Conservation (phyloP, 1,140 invertebrate species). For the Armadillidium nasatum region DNA sequence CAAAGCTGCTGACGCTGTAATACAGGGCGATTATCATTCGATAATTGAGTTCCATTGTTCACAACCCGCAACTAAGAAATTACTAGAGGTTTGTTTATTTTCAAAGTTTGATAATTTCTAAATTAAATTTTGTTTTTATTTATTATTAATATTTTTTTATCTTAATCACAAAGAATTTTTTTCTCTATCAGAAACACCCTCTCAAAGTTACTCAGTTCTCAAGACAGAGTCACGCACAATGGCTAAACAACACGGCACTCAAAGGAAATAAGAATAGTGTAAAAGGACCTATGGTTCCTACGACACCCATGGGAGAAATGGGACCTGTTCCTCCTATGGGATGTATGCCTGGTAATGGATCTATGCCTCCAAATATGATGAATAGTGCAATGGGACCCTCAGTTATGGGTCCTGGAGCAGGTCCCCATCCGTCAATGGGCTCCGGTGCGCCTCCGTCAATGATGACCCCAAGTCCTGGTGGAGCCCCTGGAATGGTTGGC, state of each 20-base stretch:
- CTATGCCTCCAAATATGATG: slow-evolving; percentile 17
- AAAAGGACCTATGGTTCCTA: slow-evolving; percentile 29
- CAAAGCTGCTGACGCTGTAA: slow-evolving; percentile 84
- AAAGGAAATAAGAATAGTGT: slow-evolving; percentile 37
- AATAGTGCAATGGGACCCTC: slow-evolving; percentile 31
- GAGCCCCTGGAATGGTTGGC: slow-evolving; percentile 38
- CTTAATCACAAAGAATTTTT: slow-evolving; percentile 37
- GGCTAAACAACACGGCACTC: slow-evolving; percentile 48
- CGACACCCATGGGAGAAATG: slow-evolving; percentile 35
- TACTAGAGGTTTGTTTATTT: slow-evolving; percentile 7
- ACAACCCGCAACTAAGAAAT: slow-evolving; percentile 85
- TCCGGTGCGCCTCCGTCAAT: slow-evolving; percentile 40
- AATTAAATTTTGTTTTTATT: neutral
- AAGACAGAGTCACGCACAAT: slow-evolving; percentile 55
- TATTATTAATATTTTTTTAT: slow-evolving; percentile 3
- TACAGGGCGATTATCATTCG: slow-evolving; percentile 79
- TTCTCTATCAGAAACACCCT: slow-evolving; percentile 71
- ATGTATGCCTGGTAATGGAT: neutral
- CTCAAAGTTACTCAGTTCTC: slow-evolving; percentile 80
- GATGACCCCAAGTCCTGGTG: slow-evolving; percentile 39
- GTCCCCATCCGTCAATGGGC: slow-evolving; percentile 22
- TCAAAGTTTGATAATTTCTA: neutral
- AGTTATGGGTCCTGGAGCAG: slow-evolving; percentile 45
- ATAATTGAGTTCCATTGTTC: slow-evolving; percentile 94
- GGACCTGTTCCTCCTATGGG: slow-evolving; percentile 21